Base-by-base conservation (phyloP, 2,888 invertebrate genomes). In the Drosophila lacicola region DNA sequence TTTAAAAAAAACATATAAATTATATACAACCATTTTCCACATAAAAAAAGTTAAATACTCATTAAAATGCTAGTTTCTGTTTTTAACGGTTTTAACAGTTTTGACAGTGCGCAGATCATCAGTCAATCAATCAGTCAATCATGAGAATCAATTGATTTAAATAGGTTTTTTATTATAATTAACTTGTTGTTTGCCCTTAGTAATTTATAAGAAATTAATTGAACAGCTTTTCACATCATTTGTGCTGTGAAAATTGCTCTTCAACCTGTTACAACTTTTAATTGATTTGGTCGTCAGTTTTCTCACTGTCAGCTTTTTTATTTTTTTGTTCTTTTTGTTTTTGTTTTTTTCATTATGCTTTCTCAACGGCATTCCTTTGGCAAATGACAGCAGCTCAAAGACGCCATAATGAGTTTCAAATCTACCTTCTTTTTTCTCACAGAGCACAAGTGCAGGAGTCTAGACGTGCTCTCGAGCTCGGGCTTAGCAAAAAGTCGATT, bases 381-480 rank as follows among this genome's bases (percentile, higher is more conserved):
- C 64, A 17, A 17, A 17, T 17, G 17, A 17, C 17, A 17, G 17
- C 17, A 45, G n/a, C 60, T 50, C 11, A 54, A 47, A 47, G 2
- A 39, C 36, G 36, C 78, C 66, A 67, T 86, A 86, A 82, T 82
- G 81, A 86, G 84, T 72, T 82, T 80, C 61, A 67, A 78, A 72
- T 78, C 71, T 13, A 57, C 37, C 36, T 45, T 39, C 33, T 33
- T 41, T 57, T 25, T 17, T 17, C 17, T 17, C 37, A 13, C 36
- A 6, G 29, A 17, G 33, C 45, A 17, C 33, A 39, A 33, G 39
- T 55, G 49, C 14, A 25, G 29, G 19, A 42, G 57, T 9, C 25
- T 17, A 9, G 11, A 37, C 25, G 25, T 25, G 41, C 63, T 17
- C 17, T 17, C 17, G 17, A 17, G 17, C 17, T 17, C 17, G 17